Evolutionary conservation across 2,888 invertebrate genomes (phyloP), one percentile per base, ranked within the genome.

Genomic region (Teleogryllus oceanicus): DNA sequence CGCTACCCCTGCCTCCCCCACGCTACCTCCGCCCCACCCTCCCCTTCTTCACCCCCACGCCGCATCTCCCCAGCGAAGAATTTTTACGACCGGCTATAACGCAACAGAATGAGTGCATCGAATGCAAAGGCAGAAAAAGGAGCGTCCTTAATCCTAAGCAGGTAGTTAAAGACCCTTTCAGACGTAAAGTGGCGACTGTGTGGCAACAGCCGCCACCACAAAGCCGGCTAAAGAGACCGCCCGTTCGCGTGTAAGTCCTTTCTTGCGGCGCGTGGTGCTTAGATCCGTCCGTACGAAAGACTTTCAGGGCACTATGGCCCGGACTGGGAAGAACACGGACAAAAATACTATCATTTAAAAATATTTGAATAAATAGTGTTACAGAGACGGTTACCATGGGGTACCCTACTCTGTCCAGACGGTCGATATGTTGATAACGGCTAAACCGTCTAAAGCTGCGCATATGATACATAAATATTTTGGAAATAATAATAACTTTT

Each of bases 71-170:
- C 1, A 13, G 62, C 16, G 16, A 62, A 62, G 62, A 62, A 62
- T 62, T 62, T 62, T 62, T 62, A 62, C 62, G 62, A 62, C 16
- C 13, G 5, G 62, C 62, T 62, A n/a, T 62, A 62, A 62, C 62
- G 62, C 13, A 62, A 62, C 62, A 62, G 62, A 62, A 62, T 62
- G 62, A 62, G 62, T 62, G 62, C 62, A 62, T 62, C 62, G 62
- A 62, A 62, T 62, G 62, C 62, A 18, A 13, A n/a, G 62, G 62
- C 62, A 62, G 62, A 62, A 62, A 62, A 62, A 62, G 62, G 62
- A 13, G 16, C n/a, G n/a, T 62, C 62, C n/a, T 62, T 62, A 18
- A 18, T 62, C 62, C 62, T 62, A 62, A 62, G 13, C 62, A 62
- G 62, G 62, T 62, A 62, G 62, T 62, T 62, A 62, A 62, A 62